Conservation (phyloP, 2,113 vertebrate genomes). For the Pomatostomus ruficeps region DNA sequence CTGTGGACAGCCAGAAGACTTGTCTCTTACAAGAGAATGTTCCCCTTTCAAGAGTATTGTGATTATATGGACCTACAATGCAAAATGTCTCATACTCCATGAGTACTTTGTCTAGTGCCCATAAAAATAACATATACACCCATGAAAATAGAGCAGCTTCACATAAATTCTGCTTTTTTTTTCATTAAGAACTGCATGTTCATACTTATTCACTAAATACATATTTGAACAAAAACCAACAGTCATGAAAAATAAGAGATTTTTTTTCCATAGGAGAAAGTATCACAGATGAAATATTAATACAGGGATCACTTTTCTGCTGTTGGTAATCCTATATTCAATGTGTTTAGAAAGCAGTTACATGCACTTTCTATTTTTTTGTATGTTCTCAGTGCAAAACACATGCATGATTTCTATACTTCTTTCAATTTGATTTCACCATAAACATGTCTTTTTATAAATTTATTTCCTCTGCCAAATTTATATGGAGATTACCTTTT, state of each 20-base stretch:
- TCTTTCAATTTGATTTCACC: neutral
- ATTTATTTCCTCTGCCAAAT: neutral
- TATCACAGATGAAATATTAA: neutral
- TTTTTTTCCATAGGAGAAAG: neutral
- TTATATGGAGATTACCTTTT: neutral
- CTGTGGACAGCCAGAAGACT: neutral
- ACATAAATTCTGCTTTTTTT: neutral
- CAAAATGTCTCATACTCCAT: accelerated
- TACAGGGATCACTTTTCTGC: neutral
- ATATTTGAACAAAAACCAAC: neutral
- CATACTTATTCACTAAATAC: neutral
- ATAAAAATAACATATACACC: neutral
- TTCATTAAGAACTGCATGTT: neutral
- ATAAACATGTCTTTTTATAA: neutral
- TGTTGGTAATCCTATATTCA: neutral
- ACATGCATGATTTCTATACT: neutral
- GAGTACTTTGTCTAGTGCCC: neutral
- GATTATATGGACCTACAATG: neutral
- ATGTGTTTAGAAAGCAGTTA: neutral
- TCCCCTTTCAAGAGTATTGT: neutral
- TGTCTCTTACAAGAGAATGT: neutral
- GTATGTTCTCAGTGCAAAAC: neutral
- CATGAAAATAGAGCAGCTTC: neutral
- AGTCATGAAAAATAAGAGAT: neutral
- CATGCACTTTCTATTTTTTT: neutral